Percentiles rank a stretch among this genome's conserved stretches.
Evolutionary conservation across 1,140 invertebrate species (phyloP).

Genomic region (Spodoptera frugiperda): DNA sequence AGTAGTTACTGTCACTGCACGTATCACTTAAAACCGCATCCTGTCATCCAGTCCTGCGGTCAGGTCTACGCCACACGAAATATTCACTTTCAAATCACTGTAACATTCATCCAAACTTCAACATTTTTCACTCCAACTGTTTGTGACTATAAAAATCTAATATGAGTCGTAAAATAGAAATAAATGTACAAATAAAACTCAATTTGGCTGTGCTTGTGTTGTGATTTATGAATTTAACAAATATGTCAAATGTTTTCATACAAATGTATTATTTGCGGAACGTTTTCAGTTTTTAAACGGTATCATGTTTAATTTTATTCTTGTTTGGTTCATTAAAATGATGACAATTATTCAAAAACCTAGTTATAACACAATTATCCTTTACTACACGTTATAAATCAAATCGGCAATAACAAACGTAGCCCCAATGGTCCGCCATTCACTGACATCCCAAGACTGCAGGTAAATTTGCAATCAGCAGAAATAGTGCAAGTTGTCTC

Average conservation of each 20-base stretch:
- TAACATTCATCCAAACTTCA: slow-evolving; percentile 1
- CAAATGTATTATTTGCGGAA: not conserved
- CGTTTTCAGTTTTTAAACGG: not conserved
- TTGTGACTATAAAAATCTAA: slow-evolving; percentile 19
- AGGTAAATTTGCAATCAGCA: slow-evolving; percentile 69
- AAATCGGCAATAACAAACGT: slow-evolving; percentile 21
- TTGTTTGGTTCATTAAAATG: no score
- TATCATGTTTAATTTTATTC: not conserved
- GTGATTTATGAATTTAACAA: slow-evolving; percentile 5
- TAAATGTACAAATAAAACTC: slow-evolving; percentile 39
- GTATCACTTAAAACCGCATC: slow-evolving; percentile 54
- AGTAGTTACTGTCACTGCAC: slow-evolving; percentile 42
- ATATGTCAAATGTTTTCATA: slow-evolving; percentile 9
- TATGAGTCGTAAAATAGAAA: slow-evolving; percentile 33
- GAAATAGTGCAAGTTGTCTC: slow-evolving; percentile 46
- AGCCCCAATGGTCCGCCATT: slow-evolving; percentile 25
- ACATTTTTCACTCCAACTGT: not conserved
- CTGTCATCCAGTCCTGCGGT: slow-evolving; percentile 52
- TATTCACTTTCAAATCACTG: slow-evolving; percentile 26
- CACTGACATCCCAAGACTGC: slow-evolving; percentile 46
- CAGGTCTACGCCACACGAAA: slow-evolving; percentile 22
- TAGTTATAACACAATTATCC: not conserved
- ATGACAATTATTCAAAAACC: no score
- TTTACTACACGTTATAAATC: slow-evolving; percentile 14
- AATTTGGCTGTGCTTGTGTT: slow-evolving; percentile 17